phyloP scores from a whole-genome alignment of 2,113 vertebrate genomes.

The Gopherus flavomarginatus region DNA sequence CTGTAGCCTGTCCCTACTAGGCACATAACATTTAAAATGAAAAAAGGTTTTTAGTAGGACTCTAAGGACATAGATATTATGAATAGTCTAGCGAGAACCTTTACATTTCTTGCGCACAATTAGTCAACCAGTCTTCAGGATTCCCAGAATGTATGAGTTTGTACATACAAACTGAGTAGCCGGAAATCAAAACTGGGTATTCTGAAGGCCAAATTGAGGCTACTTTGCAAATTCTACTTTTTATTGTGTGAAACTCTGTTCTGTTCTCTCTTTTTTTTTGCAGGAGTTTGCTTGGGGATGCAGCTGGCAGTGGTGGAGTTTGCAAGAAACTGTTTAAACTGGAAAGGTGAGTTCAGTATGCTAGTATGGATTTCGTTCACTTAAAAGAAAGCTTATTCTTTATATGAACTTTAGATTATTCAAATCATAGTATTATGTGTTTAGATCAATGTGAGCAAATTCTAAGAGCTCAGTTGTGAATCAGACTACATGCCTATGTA shows the following conservation, averaged over 20 bases:
- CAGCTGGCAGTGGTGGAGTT: slow-evolving; percentile 85
- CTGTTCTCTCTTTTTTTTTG: slow-evolving; percentile 1
- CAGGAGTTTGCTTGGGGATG: slow-evolving; percentile 85
- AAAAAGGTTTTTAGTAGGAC: not conserved
- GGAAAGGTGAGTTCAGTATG: slow-evolving; percentile 76
- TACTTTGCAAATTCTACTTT: not conserved
- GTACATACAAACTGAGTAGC: not conserved
- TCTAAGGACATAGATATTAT: not conserved
- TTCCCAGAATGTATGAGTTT: not conserved
- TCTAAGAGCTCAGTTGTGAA: not conserved
- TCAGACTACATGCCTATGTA: not conserved
- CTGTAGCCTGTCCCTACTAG: not conserved
- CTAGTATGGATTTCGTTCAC: not conserved
- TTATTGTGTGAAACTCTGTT: not conserved
- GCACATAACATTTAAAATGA: not conserved
- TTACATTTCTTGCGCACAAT: not conserved
- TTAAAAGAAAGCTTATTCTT: not conserved
- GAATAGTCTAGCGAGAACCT: not conserved
- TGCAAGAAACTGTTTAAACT: slow-evolving; percentile 81
- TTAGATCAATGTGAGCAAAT: not conserved
- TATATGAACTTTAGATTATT: not conserved
- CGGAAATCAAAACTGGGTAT: not conserved
- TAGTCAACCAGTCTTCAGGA: not conserved
- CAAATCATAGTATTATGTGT: not conserved
- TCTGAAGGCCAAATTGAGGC: not conserved